Evolutionary conservation across 2,113 vertebrate genomes (phyloP), one percentile per base, ranked within the genome.

Genomic region (Narcine bancroftii): DNA sequence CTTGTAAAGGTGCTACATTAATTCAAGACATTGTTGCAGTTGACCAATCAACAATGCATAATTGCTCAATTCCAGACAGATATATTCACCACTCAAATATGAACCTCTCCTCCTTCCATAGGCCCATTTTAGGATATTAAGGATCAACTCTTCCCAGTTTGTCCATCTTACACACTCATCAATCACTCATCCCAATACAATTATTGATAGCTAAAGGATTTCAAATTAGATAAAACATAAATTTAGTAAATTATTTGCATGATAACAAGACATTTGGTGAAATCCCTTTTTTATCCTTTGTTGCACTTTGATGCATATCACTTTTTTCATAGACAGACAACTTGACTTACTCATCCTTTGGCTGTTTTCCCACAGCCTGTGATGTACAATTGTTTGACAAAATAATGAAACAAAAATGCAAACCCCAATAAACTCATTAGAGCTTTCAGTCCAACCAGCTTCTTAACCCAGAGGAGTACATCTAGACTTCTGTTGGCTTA

Each of bases 371-470:
- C 87, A 66, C 36, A 42, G 60, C 42, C 24, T 89, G 19, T 42
- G 39, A 63, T 42, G 87, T 29, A 66, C 66, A 36, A 42, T 89
- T 89, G 42, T 21, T 66, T 89, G 56, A 89, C 24, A 42, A 66
- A 66, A 89, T 19, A 89, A 42, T 89, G 87, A 66, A 65, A 65
- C 56, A 89, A 89, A 89, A 66, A 66, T 19, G 6, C 10, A 36
- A 89, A 89, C 26, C 21, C 65, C 87, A 89, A 66, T 89, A 89
- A 87, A 65, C 56, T 87, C 60, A 89, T 89, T 66, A 89, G 60
- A 66, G 24, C 39, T 42, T 89, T 89, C 63, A 26, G 87, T 45
- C 87, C 21, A 42, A 66, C 87, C 39, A 66, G 60, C 87, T 66
- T 42, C 7, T 66, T 66, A 89, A 89, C 26, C 36, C 60, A 26